Conservation (phyloP, 1,140 invertebrate genomes). For the Penaeus japonicus region DNA sequence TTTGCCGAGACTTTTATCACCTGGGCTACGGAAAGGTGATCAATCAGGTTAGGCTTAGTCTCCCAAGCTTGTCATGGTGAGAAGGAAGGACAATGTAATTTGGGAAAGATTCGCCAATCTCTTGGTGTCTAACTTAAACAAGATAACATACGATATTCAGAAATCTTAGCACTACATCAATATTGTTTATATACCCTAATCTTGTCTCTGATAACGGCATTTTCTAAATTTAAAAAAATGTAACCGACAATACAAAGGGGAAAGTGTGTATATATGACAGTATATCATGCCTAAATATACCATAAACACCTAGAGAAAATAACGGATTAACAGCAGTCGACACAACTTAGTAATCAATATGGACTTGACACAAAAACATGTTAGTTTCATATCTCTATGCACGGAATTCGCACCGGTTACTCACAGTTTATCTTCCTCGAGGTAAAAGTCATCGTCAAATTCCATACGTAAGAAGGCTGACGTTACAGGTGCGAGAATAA, state of each 20-base stretch:
- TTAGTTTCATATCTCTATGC: background rate
- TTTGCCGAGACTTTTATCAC: background rate
- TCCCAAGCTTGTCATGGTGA: background rate
- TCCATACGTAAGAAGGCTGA: slow-evolving; percentile 24
- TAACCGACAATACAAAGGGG: background rate
- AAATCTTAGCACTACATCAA: background rate
- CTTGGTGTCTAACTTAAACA: background rate
- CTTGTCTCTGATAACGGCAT: too few species aligned
- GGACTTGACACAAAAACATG: background rate
- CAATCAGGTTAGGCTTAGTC: background rate
- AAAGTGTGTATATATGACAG: background rate
- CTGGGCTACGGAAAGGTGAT: background rate
- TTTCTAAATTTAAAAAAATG: too few species aligned
- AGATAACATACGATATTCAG: background rate
- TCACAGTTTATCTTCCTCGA: slow-evolving; percentile 57
- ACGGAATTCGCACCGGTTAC: background rate
- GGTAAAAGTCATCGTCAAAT: slow-evolving; percentile 54
- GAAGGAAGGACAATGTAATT: background rate
- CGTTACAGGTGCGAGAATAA: slow-evolving; percentile 35
- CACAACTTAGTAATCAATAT: background rate
- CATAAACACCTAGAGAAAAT: background rate
- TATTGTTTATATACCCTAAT: too few species aligned
- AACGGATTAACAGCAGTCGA: background rate
- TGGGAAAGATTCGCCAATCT: background rate
- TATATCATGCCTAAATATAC: background rate